Conservation (phyloP, 2,888 invertebrate genomes). For the Pterostichus niger region DNA sequence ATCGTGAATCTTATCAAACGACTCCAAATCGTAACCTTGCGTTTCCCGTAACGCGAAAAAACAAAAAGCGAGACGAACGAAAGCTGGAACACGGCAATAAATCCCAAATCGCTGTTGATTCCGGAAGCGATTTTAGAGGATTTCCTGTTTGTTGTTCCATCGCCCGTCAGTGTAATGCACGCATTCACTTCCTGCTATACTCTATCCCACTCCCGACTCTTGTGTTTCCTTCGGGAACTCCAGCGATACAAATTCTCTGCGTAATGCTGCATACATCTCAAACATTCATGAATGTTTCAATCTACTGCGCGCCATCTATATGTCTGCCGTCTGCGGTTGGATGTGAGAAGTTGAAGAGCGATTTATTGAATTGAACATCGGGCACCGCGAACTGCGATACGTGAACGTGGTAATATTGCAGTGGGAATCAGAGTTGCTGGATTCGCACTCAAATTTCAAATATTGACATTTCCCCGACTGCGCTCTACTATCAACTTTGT, state of each 20-base stretch:
- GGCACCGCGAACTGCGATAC: not conserved
- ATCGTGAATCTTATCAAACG: slow-evolving; percentile 33
- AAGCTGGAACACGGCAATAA: slow-evolving; percentile 56
- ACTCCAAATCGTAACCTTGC: slow-evolving; percentile 31
- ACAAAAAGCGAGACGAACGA: slow-evolving; percentile 38
- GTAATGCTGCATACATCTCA: slow-evolving; percentile 13
- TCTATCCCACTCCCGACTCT: not conserved
- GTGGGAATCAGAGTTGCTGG: not conserved
- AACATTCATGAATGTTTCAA: slow-evolving; percentile 15
- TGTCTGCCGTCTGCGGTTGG: not conserved
- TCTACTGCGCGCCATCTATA: not conserved
- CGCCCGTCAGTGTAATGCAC: slow-evolving; percentile 12
- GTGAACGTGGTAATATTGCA: slow-evolving; percentile 8
- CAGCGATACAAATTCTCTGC: slow-evolving; percentile 11
- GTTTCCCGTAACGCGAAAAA: slow-evolving; percentile 1
- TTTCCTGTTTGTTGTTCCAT: slow-evolving; percentile 62
- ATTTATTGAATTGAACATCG: slow-evolving; percentile 5
- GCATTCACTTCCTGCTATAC: not conserved
- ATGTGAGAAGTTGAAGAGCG: slow-evolving; percentile 11
- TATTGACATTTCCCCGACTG: not conserved
- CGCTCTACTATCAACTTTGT: not conserved
- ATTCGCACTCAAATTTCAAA: not conserved
- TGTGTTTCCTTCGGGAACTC: not conserved
- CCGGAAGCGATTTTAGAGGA: slow-evolving; percentile 62
- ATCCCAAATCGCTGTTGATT: slow-evolving; percentile 64